These are phyloP conservation scores for Choristoneura fumiferana DNA, from an alignment of 1,140 invertebrate species.

Conservation along the genomic window DNA sequence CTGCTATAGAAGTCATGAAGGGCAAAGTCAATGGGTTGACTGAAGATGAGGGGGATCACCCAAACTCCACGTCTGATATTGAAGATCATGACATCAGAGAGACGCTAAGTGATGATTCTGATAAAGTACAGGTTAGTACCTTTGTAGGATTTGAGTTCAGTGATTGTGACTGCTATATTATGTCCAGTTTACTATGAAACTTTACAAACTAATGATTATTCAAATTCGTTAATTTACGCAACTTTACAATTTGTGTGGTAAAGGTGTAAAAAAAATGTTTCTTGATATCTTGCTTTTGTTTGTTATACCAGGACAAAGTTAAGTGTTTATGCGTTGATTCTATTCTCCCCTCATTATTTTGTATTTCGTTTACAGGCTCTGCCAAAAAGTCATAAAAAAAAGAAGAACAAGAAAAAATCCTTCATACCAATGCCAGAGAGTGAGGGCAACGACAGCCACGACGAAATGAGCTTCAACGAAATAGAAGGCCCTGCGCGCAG, in stretches of 20 bases:
- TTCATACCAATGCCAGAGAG: slow-evolving; percentile 68
- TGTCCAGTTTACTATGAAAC: background rate
- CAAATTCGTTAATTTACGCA: no score
- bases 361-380: slow-evolving; percentile 54
- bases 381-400: slow-evolving; percentile 73
- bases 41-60: slow-evolving; percentile 45
- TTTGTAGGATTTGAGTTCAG: background rate
- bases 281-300: no score
- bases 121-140: slow-evolving; percentile 61
- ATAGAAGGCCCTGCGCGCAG: slow-evolving; percentile 68
- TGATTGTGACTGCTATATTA: no score
- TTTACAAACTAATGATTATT: no score
- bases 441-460: slow-evolving; percentile 72
- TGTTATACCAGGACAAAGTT: no score
- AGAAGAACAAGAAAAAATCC: slow-evolving; percentile 76
- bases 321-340: slow-evolving; percentile 11
- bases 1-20: slow-evolving; percentile 41
- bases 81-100: slow-evolving; percentile 68
- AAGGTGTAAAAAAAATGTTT: no score
- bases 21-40: slow-evolving; percentile 56
- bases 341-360: no score
- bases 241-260: no score
- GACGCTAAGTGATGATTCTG: slow-evolving; percentile 69
- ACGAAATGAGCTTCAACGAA: slow-evolving; percentile 74
- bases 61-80: slow-evolving; percentile 65